Base-by-base conservation (phyloP, 2,888 invertebrate species). In the Merodon equestris region DNA sequence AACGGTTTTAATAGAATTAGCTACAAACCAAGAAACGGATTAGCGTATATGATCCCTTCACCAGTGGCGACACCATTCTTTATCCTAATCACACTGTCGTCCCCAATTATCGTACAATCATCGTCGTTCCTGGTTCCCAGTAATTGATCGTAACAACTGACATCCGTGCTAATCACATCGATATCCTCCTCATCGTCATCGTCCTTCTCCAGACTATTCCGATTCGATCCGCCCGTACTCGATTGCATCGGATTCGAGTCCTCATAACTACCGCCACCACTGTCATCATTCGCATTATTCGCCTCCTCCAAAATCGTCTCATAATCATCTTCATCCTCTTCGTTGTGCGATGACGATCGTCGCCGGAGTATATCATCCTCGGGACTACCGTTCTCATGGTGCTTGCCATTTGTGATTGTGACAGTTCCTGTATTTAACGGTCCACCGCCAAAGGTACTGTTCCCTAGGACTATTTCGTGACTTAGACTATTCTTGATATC, bases 21-120 rank as follows among this genome's bases (percentile, higher is more conserved):
- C 76, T 89, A 89, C 88, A 86, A 89, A 89, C 89, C 89, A 87
- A 88, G 85, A 83, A 89, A 88, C 51, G 88, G 88, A 88, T 88
- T 89, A 86, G 88, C 86, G 85, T 89, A 88, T 79, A 88, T 88
- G 70, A 88, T 86, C 84, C 88, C 88, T 83, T 84, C 86, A 84
- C 84, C 84, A 83, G 83, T 83, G 83, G 85, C 84, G 81, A 72
- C 66, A 81, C 74, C 84, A 86, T 57, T 81, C 51, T 81, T 81
- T 60, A 81, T 81, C 71, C 75, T 82, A 64, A 83, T 82, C 58
- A 83, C 72, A 82, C 86, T 86, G 67, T 84, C 85, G 79, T 87
- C 86, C 40, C 86, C 86, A 53, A 87, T 85, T 45, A 87, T 81
- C 9, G 86, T 86, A 81, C 86, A 86, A 81, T 87, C 88, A 42